Evolutionary conservation across 2,888 invertebrate genomes (phyloP).

Genomic region (Colletes collaris): DNA sequence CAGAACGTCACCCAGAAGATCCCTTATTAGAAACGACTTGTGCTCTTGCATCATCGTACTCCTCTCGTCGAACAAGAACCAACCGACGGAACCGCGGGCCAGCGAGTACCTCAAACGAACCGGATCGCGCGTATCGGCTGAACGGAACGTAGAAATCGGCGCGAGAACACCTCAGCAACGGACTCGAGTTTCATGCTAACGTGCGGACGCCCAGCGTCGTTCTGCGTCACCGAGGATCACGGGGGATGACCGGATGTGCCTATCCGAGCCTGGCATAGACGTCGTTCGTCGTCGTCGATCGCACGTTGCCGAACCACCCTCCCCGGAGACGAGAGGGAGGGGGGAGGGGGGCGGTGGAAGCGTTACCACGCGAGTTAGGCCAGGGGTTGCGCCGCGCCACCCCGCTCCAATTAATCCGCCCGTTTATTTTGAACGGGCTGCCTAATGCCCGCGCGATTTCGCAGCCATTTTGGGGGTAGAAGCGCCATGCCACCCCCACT

Average conservation of each 20-base stretch:
- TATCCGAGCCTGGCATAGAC: constrained; percentile 29
- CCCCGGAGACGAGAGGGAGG: no score
- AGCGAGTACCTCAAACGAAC: neutral
- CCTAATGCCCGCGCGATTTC: constrained; percentile 79
- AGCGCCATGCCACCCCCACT: constrained; percentile 63
- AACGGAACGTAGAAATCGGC: constrained; percentile 8
- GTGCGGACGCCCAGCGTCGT: constrained; percentile 70
- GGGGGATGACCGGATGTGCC: constrained; percentile 58
- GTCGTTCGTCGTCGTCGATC: constrained; percentile 34
- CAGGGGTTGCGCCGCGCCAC: constrained; percentile 49
- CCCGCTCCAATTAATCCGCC: constrained; percentile 81
- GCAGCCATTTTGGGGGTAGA: constrained; percentile 83
- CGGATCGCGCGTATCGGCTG: constrained; percentile 6
- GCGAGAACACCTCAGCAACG: constrained; percentile 33
- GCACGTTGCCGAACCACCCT: constrained; percentile 32
- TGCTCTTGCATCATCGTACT: constrained; percentile 80
- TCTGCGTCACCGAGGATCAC: constrained; percentile 64
- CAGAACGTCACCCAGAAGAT: constrained; percentile 91
- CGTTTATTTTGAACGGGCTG: constrained; percentile 81
- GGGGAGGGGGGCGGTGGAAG: constrained; percentile 40
- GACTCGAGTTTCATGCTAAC: constrained; percentile 67
- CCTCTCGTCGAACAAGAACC: neutral
- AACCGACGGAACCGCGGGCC: neutral
- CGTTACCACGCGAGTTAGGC: constrained; percentile 47
- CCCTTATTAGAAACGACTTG: constrained; percentile 93